Evolutionary conservation across 2,888 invertebrate genomes (phyloP).

Genomic region (Catocala nupta): DNA sequence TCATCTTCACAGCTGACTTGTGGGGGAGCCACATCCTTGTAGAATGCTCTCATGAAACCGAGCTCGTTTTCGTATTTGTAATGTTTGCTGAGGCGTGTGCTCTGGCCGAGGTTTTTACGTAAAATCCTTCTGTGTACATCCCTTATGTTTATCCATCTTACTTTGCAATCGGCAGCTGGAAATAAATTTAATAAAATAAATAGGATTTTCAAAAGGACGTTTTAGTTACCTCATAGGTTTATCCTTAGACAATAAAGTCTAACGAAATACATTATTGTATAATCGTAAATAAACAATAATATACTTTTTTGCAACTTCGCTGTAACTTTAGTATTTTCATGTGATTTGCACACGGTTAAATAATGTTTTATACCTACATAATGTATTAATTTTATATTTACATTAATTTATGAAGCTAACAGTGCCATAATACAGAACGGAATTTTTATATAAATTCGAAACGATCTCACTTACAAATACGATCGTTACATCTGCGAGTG

Average conservation of each 20-base stretch:
- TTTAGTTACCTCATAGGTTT: too few relatives aligned
- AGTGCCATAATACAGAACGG: too few relatives aligned
- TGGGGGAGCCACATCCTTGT: constrained; percentile 64
- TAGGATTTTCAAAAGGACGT: background rate
- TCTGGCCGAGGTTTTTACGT: constrained; percentile 58
- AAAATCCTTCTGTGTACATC: constrained; percentile 78
- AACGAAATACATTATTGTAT: too few relatives aligned
- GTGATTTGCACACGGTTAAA: too few relatives aligned
- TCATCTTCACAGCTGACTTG: constrained; percentile 50
- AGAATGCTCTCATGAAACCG: constrained; percentile 73
- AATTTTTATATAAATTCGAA: background rate
- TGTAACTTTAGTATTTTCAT: too few relatives aligned
- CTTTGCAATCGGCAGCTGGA: constrained; percentile 79
- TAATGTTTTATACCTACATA: too few relatives aligned
- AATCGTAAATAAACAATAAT: too few relatives aligned
- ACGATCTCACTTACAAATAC: constrained; percentile 16
- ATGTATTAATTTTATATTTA: too few relatives aligned
- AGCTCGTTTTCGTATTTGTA: constrained; percentile 79
- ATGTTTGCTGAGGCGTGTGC: constrained; percentile 52
- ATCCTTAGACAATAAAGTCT: too few relatives aligned
- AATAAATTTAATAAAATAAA: constrained; percentile 32
- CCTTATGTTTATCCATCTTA: constrained; percentile 81
- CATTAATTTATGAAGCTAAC: too few relatives aligned
- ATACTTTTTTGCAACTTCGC: too few relatives aligned
- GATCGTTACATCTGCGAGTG: background rate